phyloP scores from a whole-genome alignment of 2,113 vertebrate genomes.

The Hyperopisus bebe region DNA sequence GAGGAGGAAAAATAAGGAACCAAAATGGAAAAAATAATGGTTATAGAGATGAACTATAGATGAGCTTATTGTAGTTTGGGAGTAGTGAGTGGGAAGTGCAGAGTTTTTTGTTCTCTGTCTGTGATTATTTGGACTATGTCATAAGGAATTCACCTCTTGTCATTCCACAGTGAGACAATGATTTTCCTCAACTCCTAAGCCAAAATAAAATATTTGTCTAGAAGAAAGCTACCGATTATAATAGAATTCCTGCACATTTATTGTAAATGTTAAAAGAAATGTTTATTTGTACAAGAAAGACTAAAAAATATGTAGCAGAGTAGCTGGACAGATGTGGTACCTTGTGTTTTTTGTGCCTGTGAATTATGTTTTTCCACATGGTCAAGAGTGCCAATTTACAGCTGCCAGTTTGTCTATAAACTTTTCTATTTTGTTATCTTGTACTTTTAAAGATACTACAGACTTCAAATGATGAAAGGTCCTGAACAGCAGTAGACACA shows the following conservation, averaged over 20 bases:
- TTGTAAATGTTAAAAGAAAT: slow-evolving; percentile 2
- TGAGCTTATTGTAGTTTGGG: neutral
- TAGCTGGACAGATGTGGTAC: neutral
- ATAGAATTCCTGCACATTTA: neutral
- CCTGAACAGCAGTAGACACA: neutral
- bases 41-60: neutral
- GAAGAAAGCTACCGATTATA: neutral
- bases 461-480: neutral
- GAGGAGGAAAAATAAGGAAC: neutral
- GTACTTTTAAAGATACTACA: neutral
- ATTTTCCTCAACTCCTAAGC: slow-evolving; percentile 1
- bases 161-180: neutral
- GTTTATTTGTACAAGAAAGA: slow-evolving; percentile 14
- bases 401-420: neutral
- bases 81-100: neutral
- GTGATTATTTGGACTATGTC: neutral
- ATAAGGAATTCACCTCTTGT: neutral
- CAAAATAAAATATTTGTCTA: slow-evolving; percentile 9
- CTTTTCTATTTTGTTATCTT: neutral
- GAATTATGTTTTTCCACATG: neutral
- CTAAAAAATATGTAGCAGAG: neutral
- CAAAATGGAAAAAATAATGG: slow-evolving; percentile 8
- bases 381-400: neutral
- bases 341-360: slow-evolving; percentile 1
- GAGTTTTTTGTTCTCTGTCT: neutral